Base-by-base conservation (phyloP, 92 coral and sea anemone species). In the Epizoanthus rinbou region DNA sequence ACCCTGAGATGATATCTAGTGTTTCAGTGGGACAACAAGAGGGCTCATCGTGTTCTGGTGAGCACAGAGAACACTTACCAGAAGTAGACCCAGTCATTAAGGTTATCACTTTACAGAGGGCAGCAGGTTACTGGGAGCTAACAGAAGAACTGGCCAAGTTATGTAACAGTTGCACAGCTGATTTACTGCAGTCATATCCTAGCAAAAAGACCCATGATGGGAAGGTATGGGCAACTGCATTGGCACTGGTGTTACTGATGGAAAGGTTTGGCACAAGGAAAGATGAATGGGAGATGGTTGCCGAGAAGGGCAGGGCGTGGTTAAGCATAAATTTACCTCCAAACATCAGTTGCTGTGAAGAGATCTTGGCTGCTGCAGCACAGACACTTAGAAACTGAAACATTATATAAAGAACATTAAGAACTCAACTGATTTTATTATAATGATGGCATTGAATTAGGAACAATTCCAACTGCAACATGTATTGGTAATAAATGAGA, bases 261-360 rank as follows among this genome's bases (percentile, higher is more conserved):
- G 85, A 47, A 10, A 85, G 69, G 80, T 88, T 87, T 39, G 17
- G 69, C 68, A 59, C 80, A 60, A 69, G 68, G 16, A 87, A 85
- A 76, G 92, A 89, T 59, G 98, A 94, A 52, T 94, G 98, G 98
- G 93, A 89, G 68, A 86, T 91, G 76, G 82, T 87, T 47, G 98
- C 95, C 0, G 88, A 69, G 11, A 91, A 91, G 64, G 98, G 93
- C 5, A 72, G 69, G 47, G 73, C 57, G 54, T 93, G 95, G 95
- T 69, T 93, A 41, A 89, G 85, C 80, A 79, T 83, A 22, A 89
- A 75, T 66, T 79, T 94, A 17, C 86, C 93, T 14, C 47, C 75
- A 47, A 23, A 22, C 33, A 47, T 64, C 2, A 53, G 10, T n/a
- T 17, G 33, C 0, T 65, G 33, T 43, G 69, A 35, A 8, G 62